phyloP scores from a whole-genome alignment of 2,797 vertebrate genomes.

The Etheostoma nigrum region DNA sequence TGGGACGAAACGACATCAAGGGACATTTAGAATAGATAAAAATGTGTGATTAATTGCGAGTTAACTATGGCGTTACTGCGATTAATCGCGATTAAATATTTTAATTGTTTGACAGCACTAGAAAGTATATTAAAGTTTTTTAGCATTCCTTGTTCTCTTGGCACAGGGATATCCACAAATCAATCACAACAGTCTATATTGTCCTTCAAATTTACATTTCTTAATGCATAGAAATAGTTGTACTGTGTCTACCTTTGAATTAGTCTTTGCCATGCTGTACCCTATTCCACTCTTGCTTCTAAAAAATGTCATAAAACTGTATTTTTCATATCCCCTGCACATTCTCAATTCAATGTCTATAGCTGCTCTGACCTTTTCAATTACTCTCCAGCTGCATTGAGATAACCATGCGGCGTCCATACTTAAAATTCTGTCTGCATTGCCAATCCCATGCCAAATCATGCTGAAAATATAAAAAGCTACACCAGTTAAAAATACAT shows the following conservation, averaged over 20 bases:
- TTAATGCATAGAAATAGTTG: slow-evolving; percentile 8
- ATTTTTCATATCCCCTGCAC: slow-evolving; percentile 30
- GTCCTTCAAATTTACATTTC: slow-evolving; percentile 35
- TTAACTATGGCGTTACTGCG: too few species aligned
- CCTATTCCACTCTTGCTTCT: slow-evolving; percentile 12
- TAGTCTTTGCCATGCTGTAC: not conserved
- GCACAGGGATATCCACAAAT: not conserved
- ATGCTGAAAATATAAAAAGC: slow-evolving; percentile 12
- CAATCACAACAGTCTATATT: not conserved
- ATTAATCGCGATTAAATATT: too few species aligned
- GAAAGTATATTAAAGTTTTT: slow-evolving; percentile 17
- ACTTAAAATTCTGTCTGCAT: slow-evolving; percentile 48
- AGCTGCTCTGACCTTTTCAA: slow-evolving; percentile 60
- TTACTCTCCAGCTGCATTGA: slow-evolving; percentile 41
- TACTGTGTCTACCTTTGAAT: slow-evolving; percentile 30
- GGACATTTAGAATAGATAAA: too few species aligned
- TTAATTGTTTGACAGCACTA: too few species aligned
- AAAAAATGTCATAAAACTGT: slow-evolving; percentile 29
- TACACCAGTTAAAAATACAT: slow-evolving; percentile 8
- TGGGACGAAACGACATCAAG: too few species aligned
- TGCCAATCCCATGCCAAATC: slow-evolving; percentile 11
- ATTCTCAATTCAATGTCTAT: slow-evolving; percentile 47
- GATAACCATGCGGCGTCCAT: slow-evolving; percentile 14
- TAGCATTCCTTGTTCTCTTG: not conserved
- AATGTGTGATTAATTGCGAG: too few species aligned